Percentiles rank a stretch among this genome's conserved stretches.
Evolutionary conservation across 2,888 invertebrate genomes (phyloP).

Genomic region (Cephonodes hylas): DNA sequence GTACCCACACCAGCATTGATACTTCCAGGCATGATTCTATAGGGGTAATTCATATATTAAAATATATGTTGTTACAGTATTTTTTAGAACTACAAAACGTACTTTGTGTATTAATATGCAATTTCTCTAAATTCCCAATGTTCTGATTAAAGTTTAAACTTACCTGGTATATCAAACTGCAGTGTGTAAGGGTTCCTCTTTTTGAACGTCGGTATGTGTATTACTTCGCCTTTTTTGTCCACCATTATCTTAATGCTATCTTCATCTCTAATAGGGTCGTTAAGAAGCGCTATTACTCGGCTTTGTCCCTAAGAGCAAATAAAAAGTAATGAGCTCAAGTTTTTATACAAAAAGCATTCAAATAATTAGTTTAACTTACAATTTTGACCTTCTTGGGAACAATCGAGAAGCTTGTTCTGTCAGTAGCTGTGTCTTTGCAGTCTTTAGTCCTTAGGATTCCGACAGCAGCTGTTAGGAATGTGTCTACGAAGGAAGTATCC

Average conservation of each 20-base stretch:
- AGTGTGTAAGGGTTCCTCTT: slow-evolving; percentile 91
- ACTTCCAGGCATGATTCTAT: slow-evolving; percentile 89
- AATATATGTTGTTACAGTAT: too few relatives aligned
- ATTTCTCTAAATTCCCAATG: too few relatives aligned
- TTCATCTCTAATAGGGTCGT: slow-evolving; percentile 88
- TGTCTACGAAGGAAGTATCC: slow-evolving; percentile 91
- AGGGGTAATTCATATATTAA: slow-evolving; percentile 20
- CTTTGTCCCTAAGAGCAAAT: slow-evolving; percentile 85
- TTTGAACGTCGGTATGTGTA: slow-evolving; percentile 87
- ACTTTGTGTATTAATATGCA: too few relatives aligned
- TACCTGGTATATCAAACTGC: slow-evolving; percentile 90
- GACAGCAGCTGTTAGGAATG: slow-evolving; percentile 90
- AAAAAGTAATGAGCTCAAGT: slow-evolving; percentile 15
- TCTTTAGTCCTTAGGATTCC: slow-evolving; percentile 85
- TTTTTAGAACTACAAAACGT: neutral
- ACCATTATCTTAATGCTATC: slow-evolving; percentile 89
- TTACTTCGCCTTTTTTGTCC: slow-evolving; percentile 89
- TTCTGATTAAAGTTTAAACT: too few relatives aligned
- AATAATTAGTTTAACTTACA: slow-evolving; percentile 65
- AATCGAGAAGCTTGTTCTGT: slow-evolving; percentile 86
- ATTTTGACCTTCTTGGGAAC: slow-evolving; percentile 89
- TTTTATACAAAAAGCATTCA: neutral
- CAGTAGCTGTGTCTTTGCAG: slow-evolving; percentile 78
- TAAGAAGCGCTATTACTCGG: slow-evolving; percentile 89
- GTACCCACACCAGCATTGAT: slow-evolving; percentile 90